Evolutionary conservation across 2,888 invertebrate species (phyloP).

Genomic region (Epinotia demarniana): DNA sequence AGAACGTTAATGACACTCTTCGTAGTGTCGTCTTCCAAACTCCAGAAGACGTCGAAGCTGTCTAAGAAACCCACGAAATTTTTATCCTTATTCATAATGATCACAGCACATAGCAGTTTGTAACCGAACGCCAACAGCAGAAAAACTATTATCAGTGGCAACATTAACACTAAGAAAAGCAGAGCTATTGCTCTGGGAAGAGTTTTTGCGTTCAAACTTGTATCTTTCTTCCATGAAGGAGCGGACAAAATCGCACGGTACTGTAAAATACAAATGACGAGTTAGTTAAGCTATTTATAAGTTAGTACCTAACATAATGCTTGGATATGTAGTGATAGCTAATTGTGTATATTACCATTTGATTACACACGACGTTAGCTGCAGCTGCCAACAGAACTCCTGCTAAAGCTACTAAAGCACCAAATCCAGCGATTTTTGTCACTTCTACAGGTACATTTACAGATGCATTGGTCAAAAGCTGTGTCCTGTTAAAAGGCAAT

Average conservation of each 20-base stretch:
- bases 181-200: conserved; percentile 50
- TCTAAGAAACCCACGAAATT: conserved; percentile 76
- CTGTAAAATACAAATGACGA: conserved; percentile 42
- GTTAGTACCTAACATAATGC: background rate
- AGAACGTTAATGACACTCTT: conserved; percentile 79
- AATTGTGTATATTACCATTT: conserved; percentile 48
- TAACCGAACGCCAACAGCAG: conserved; percentile 56
- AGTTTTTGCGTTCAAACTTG: conserved; percentile 45
- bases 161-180: conserved; percentile 51
- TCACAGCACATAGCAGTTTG: conserved; percentile 60
- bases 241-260: conserved; percentile 49
- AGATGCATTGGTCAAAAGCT: conserved; percentile 27
- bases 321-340: background rate
- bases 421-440: conserved; percentile 50
- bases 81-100: conserved; percentile 61
- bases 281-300: background rate
- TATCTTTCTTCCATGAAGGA: conserved; percentile 43
- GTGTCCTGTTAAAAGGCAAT: conserved; percentile 18
- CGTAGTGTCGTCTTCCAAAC: conserved; percentile 75
- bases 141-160: conserved; percentile 55
- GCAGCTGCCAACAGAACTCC: conserved; percentile 55
- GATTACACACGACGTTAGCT: conserved; percentile 49
- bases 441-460: conserved; percentile 41
- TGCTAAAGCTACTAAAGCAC: conserved; percentile 48
- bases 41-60: conserved; percentile 83